A percentile compares a stretch with the other conserved stretches of the same genome.
Evolutionary conservation across 2,113 vertebrate species (phyloP).

Genomic region (Odontesthes bonariensis): DNA sequence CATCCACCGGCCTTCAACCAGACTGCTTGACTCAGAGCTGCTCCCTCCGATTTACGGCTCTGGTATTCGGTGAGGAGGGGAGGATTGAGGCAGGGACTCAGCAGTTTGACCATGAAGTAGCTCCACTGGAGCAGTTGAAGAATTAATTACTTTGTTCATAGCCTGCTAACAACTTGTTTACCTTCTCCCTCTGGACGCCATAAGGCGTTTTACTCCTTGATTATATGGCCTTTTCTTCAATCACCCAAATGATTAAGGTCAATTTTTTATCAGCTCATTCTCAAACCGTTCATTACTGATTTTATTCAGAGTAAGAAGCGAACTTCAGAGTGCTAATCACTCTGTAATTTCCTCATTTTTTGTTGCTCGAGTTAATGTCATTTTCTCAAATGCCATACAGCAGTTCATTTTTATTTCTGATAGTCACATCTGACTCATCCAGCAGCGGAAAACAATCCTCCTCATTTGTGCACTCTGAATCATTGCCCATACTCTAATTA

Average conservation of each 20-base stretch:
- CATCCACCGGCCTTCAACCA: conserved; percentile 35
- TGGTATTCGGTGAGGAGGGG: not conserved
- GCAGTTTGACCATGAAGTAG: conserved; percentile 38
- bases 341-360: conserved; percentile 16
- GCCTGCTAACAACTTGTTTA: conserved; percentile 48
- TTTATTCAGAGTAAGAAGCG: conserved; percentile 4
- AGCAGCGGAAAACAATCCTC: conserved; percentile 46
- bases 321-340: conserved; percentile 24
- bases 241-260: not conserved
- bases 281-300: not conserved
- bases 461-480: conserved; percentile 32
- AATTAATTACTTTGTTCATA: conserved; percentile 60
- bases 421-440: conserved; percentile 45
- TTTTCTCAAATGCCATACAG: conserved; percentile 15
- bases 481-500: conserved; percentile 58
- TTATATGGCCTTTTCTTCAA: not conserved
- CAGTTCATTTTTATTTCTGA: conserved; percentile 22
- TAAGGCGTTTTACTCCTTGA: conserved; percentile 1
- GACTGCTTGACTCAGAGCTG: conserved; percentile 12
- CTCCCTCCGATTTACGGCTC: conserved; percentile 32
- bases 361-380: not conserved
- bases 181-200: conserved; percentile 1
- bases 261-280: not conserved
- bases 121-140: conserved; percentile 40
- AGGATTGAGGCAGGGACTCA: conserved; percentile 8